These are phyloP conservation scores for Fringilla coelebs DNA, from an alignment of 2,797 vertebrate species.

Conservation along the genomic window DNA sequence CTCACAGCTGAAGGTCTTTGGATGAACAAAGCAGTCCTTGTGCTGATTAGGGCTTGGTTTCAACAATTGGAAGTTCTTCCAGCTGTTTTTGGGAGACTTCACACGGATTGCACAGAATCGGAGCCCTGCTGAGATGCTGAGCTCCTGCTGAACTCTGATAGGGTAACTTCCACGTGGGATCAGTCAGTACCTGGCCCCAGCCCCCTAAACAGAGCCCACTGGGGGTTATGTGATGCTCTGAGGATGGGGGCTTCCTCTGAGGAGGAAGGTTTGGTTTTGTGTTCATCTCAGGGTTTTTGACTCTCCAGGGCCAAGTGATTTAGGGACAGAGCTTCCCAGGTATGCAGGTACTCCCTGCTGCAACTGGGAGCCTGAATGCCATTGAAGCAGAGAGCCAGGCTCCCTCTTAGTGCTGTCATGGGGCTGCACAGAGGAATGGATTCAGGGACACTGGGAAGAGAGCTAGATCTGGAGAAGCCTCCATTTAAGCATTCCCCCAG, in stretches of 20 bases:
- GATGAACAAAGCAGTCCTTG: conserved; percentile 26
- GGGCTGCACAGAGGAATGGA: background rate
- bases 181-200: background rate
- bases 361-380: background rate
- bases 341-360: background rate
- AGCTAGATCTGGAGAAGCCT: background rate
- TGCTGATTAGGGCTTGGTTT: conserved; percentile 20
- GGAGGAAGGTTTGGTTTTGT: background rate
- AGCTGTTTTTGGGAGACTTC: conserved; percentile 12
- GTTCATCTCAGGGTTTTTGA: background rate
- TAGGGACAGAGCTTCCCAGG: background rate
- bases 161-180: background rate
- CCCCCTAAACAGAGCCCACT: background rate
- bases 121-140: background rate
- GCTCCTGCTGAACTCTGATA: background rate
- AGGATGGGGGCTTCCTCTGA: background rate
- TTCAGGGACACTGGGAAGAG: background rate
- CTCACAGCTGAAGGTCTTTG: conserved; percentile 15
- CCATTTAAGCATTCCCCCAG: background rate
- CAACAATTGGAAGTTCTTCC: conserved; percentile 42
- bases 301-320: background rate
- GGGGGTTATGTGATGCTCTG: background rate
- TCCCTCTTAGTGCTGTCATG: background rate
- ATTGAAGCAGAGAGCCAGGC: background rate
- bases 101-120: background rate